These are phyloP conservation scores for Folsomia candida DNA, from an alignment of 2,888 invertebrate species.

Conservation along the genomic window DNA sequence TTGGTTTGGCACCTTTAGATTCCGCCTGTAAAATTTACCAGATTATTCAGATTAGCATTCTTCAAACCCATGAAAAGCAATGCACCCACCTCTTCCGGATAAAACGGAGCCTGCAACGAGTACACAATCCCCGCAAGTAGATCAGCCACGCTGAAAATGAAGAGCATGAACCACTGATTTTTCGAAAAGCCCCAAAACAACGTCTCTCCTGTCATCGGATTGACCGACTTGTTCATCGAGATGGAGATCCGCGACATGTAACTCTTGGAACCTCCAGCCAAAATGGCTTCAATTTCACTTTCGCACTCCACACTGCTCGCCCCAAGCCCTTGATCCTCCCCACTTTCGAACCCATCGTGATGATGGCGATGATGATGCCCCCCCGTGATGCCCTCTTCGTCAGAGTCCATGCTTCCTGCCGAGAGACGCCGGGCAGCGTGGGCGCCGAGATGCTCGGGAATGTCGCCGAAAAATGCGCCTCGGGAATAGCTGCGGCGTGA, in stretches of 20 bases:
- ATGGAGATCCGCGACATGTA: neutral
- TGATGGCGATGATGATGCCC: constrained; percentile 1
- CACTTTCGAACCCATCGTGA: neutral
- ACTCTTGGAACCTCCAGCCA: constrained; percentile 8
- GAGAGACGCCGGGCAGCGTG: constrained; percentile 21
- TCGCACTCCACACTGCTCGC: constrained; percentile 11
- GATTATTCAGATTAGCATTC: too few species aligned
- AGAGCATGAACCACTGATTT: constrained; percentile 73
- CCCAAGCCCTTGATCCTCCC: neutral
- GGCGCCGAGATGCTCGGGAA: constrained; percentile 29
- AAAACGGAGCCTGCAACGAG: constrained; percentile 79
- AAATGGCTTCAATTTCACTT: constrained; percentile 9
- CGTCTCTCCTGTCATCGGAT: constrained; percentile 33
- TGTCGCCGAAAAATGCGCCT: constrained; percentile 34
- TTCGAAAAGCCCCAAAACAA: constrained; percentile 59
- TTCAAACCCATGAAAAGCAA: too few species aligned
- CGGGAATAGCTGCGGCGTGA: constrained; percentile 27
- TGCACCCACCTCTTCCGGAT: constrained; percentile 73
- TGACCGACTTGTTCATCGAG: too few species aligned
- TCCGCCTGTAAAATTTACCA: constrained; percentile 71
- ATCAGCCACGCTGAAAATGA: constrained; percentile 76
- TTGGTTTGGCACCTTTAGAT: constrained; percentile 72
- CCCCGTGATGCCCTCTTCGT: neutral
- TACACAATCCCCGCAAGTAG: constrained; percentile 83
- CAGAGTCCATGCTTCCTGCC: constrained; percentile 26